Evolutionary conservation across 2,888 invertebrate genomes (phyloP), one percentile per base, ranked within the genome.

Genomic region (Meganola albula): DNA sequence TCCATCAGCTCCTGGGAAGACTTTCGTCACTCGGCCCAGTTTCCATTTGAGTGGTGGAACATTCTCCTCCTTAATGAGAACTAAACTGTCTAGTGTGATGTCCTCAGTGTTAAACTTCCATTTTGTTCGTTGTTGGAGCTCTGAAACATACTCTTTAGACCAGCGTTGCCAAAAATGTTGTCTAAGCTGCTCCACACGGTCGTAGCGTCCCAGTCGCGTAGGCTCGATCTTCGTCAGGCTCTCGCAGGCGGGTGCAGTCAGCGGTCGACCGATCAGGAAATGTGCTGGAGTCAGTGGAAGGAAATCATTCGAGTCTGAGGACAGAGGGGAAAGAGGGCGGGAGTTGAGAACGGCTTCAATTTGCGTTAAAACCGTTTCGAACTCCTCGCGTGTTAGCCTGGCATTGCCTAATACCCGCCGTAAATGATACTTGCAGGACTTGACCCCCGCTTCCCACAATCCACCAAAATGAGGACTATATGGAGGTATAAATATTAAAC

Each of bases 81-180:
- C 46, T 21, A 44, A 12, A 10, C 44, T 39, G 8, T 40, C 45
- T 5, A 43, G 12, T 2, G 32, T 34, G 0, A 51, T 34, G 12
- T 24, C 24, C 4, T 29, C 23, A 9, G n/a, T 28, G n/a, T 35
- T 31, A 0, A 12, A 26, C 12, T 27, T 29, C 59, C 58, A 60
- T 31, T 59, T 57, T 1, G 41, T 38, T 11, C 55, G n/a, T 22
- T 57, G 52, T 22, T 60, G 58, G 0, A 63, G 16, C 20, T 47
- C 45, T 1, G 33, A 18, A 0, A 53, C 23, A 10, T 47, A 53
- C 28, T 53, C 45, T n/a, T 30, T 36, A 8, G 34, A 34, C 43
- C 44, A 48, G 24, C 46, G 22, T 3, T 28, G 13, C 47, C 46
- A 49, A 20, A 48, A 49, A 12, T 45, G 47, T 20, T 38, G 49